A percentile compares a stretch with the other conserved stretches of the same genome.
Conservation (phyloP, 2,797 vertebrate species). For the Caiman crocodilus region DNA sequence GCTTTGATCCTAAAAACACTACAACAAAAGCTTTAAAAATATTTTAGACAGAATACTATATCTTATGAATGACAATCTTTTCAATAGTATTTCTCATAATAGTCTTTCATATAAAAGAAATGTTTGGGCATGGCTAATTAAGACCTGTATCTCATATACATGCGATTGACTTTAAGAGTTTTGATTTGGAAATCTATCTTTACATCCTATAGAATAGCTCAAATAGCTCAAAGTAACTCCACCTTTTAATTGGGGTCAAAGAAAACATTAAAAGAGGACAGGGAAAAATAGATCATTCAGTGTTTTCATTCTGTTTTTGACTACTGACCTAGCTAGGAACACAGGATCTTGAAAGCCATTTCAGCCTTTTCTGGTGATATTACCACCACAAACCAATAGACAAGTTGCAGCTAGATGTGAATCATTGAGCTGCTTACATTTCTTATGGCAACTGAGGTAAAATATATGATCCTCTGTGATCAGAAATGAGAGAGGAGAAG, state of each 20-base stretch:
- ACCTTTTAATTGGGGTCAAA: no score
- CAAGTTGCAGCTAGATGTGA: neutral
- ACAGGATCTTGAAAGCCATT: neutral
- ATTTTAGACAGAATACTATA: neutral
- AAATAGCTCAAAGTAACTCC: no score
- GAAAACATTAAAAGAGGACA: no score
- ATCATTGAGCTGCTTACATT: neutral
- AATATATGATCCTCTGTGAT: no score
- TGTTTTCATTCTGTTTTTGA: neutral
- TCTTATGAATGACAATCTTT: neutral
- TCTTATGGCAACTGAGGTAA: no score
- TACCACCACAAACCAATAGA: neutral
- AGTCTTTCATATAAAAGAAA: neutral
- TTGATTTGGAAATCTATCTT: neutral
- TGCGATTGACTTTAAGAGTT: neutral
- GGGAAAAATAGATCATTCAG: neutral
- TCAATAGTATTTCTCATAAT: neutral
- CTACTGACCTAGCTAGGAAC: neutral
- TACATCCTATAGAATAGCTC: neutral
- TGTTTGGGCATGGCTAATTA: no score
- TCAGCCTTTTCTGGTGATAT: neutral
- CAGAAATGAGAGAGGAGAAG: no score
- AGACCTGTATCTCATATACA: neutral
- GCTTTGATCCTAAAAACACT: neutral
- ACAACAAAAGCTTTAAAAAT: neutral